Base-by-base conservation (phyloP, 2,113 vertebrate genomes). In the Megaleporinus macrocephalus region DNA sequence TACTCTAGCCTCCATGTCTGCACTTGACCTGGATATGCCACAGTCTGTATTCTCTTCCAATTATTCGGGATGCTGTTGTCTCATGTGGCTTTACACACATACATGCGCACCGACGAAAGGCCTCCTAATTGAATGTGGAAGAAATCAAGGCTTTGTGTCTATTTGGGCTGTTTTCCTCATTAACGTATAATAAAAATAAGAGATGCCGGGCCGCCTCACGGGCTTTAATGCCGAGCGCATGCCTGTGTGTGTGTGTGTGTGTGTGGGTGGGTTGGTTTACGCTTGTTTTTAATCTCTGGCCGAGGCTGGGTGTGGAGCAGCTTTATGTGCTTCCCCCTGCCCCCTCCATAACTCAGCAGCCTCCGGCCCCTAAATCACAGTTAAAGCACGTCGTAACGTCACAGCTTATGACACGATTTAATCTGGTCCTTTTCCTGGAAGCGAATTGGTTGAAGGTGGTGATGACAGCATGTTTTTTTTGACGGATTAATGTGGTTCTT, bases 11-110 rank as follows among this genome's bases (percentile, higher is more conserved):
- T 80, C 75, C 61, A 76, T 62, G 59, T 62, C 63, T 63, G 65
- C 65, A 59, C 65, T 85, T 85, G 89, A 87, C 88, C 88, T 87
- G 76, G 83, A 87, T 84, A 88, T 84, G 84, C 76, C 84, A 84
- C 57, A 80, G 75, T 81, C 49, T 86, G 63, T 85, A 77, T 85
- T 79, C 73, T 80, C 82, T 75, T 79, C 82, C 75, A 88, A 86
- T 86, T 80, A 86, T 85, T 85, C 80, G 20, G 44, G 47, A 73
- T 76, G 69, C 83, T 80, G 61, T 81, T 84, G 76, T 83, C 30
- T 79, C 61, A 41, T 72, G 73, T 59, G 73, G 73, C 57, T 63
- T 49, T 57, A 76, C 55, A 73, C 73, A 55, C 47, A 13, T 66
- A 73, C 59, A 44, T 18, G 49, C 47, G 11, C 76, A 57, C 76